Evolutionary conservation across 1,140 invertebrate species (phyloP).

Genomic region (Megalopta genalis): DNA sequence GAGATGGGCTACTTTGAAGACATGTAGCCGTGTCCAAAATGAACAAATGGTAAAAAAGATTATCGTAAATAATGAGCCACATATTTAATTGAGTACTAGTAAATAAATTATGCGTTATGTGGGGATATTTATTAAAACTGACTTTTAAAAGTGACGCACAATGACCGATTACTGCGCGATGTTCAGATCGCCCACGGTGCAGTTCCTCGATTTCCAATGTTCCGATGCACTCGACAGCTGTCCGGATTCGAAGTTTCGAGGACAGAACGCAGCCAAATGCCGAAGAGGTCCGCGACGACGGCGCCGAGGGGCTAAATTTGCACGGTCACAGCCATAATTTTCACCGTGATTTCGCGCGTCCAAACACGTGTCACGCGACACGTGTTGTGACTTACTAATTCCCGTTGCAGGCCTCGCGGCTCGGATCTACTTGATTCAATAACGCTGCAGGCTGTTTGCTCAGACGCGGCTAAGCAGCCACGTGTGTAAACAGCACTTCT

Average conservation of each 20-base stretch:
- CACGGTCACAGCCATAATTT: slow-evolving; percentile 37
- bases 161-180: too few relatives aligned
- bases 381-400: slow-evolving; percentile 42
- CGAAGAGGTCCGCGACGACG: background rate
- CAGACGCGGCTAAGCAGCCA: slow-evolving; percentile 14
- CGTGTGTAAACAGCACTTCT: slow-evolving; percentile 30
- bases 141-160: too few relatives aligned
- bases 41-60: too few relatives aligned
- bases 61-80: too few relatives aligned
- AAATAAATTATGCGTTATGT: too few relatives aligned
- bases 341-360: slow-evolving; percentile 3
- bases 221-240: slow-evolving; percentile 39
- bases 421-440: slow-evolving; percentile 26
- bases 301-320: slow-evolving; percentile 36
- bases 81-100: too few relatives aligned
- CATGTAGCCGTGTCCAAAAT: too few relatives aligned
- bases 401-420: background rate
- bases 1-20: too few relatives aligned
- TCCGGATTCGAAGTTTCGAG: background rate
- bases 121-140: too few relatives aligned
- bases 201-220: slow-evolving; percentile 40
- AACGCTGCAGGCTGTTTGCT: slow-evolving; percentile 1
- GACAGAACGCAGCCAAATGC: slow-evolving; percentile 19
- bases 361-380: slow-evolving; percentile 17
- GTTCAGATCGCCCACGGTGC: background rate